phyloP scores from a whole-genome alignment of 2,888 invertebrate genomes.

The Taphrorychus bicolor region DNA sequence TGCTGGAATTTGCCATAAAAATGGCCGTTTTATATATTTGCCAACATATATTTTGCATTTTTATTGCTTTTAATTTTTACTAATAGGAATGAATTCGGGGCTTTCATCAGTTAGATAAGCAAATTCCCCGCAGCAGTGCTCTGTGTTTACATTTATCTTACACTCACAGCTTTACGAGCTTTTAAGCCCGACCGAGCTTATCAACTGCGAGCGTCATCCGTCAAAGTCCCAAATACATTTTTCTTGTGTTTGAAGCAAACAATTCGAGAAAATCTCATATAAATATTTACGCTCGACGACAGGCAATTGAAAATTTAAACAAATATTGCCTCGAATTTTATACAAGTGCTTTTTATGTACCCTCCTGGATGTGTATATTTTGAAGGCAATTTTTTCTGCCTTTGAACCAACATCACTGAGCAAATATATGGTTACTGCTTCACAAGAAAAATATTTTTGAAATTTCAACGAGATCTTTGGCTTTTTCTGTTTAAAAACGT shows the following conservation, averaged over 20 bases:
- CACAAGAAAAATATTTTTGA: too few relatives aligned
- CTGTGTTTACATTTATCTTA: background rate
- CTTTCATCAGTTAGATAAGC: background rate
- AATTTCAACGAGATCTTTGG: too few relatives aligned
- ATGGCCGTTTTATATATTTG: background rate
- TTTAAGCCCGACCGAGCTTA: too few relatives aligned
- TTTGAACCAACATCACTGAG: background rate
- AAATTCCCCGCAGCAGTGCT: background rate
- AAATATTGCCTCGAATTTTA: slow-evolving; percentile 33
- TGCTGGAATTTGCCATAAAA: background rate
- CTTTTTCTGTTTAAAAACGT: too few relatives aligned
- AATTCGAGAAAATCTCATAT: slow-evolving; percentile 27
- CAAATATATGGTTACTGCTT: too few relatives aligned
- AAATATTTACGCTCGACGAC: slow-evolving; percentile 34
- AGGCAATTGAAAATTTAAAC: slow-evolving; percentile 31
- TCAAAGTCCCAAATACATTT: slow-evolving; percentile 21
- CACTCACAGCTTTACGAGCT: background rate
- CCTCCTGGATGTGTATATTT: slow-evolving; percentile 12
- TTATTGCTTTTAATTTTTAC: background rate
- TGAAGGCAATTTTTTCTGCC: background rate
- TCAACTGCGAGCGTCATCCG: slow-evolving; percentile 3
- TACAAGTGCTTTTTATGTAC: slow-evolving; percentile 23
- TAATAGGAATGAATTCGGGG: background rate
- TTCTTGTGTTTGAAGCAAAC: slow-evolving; percentile 25
- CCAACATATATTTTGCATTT: background rate